Conservation (phyloP, 2,113 vertebrate species). For the Lepisosteus oculatus region DNA sequence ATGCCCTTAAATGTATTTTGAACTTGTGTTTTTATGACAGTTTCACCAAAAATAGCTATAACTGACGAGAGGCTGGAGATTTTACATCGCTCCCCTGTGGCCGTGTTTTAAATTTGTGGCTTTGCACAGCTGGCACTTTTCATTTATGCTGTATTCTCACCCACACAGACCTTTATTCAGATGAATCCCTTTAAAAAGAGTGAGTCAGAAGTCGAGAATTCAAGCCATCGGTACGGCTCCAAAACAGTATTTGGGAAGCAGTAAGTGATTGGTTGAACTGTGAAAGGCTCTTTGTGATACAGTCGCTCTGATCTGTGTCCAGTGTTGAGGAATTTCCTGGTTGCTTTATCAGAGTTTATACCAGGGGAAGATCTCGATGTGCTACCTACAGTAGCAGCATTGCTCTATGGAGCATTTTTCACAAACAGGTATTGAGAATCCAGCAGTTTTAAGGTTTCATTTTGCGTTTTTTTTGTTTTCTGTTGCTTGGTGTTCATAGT, state of each 20-base stretch:
- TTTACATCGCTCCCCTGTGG: too few species aligned
- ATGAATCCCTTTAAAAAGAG: slow-evolving; percentile 10
- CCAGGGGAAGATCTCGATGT: neutral
- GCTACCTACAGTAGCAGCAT: neutral
- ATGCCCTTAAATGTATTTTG: too few species aligned
- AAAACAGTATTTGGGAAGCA: slow-evolving; percentile 6
- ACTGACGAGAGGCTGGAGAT: too few species aligned
- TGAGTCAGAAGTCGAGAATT: slow-evolving; percentile 6
- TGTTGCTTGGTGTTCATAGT: too few species aligned
- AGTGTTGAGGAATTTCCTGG: neutral
- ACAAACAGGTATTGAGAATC: too few species aligned
- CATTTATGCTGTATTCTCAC: neutral
- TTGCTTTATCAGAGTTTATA: neutral
- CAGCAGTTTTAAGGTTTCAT: too few species aligned
- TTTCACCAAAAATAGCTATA: too few species aligned
- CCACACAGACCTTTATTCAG: slow-evolving; percentile 3
- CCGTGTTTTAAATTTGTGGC: too few species aligned
- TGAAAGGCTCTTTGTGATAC: neutral
- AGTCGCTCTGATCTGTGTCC: neutral
- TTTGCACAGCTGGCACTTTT: too few species aligned
- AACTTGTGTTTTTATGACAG: too few species aligned
- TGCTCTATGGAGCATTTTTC: too few species aligned
- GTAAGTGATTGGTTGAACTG: slow-evolving; percentile 1
- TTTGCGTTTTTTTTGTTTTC: too few species aligned
- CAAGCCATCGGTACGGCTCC: neutral